Conservation (phyloP, 2,113 vertebrate genomes). For the Menura novaehollandiae region DNA sequence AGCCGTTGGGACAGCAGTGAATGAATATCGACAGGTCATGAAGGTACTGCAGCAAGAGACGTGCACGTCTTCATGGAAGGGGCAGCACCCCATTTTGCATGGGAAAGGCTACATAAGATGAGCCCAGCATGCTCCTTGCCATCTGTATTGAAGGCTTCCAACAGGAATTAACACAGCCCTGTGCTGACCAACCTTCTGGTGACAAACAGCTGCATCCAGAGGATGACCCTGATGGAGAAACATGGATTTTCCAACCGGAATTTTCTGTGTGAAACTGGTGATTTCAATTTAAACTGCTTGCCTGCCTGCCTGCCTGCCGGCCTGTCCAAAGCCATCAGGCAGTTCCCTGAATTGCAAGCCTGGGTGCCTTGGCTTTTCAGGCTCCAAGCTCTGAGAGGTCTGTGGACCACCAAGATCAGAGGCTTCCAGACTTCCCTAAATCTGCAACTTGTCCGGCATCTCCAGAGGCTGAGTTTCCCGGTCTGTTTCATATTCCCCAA, state of each 20-base stretch:
- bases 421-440: not conserved
- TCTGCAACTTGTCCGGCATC: not conserved
- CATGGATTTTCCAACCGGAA: not conserved
- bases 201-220: not conserved
- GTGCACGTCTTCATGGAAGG: accelerated
- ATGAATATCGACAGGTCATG: not conserved
- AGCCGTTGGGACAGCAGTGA: not conserved
- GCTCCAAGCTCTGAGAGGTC: not conserved
- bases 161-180: not conserved
- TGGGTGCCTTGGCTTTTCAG: not conserved
- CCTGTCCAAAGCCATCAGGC: not conserved
- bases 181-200: not conserved
- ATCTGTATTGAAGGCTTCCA: not conserved
- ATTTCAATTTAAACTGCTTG: not conserved
- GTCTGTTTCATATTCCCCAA: not conserved
- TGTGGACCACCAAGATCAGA: not conserved
- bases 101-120: not conserved
- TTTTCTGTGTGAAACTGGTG: not conserved
- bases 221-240: accelerated
- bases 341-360: not conserved
- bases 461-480: not conserved
- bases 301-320: not conserved
- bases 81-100: not conserved
- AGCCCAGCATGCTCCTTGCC: not conserved
- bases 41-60: not conserved